phyloP scores from a whole-genome alignment of 1,140 invertebrate species.

The Thaumetopoea pityocampa region DNA sequence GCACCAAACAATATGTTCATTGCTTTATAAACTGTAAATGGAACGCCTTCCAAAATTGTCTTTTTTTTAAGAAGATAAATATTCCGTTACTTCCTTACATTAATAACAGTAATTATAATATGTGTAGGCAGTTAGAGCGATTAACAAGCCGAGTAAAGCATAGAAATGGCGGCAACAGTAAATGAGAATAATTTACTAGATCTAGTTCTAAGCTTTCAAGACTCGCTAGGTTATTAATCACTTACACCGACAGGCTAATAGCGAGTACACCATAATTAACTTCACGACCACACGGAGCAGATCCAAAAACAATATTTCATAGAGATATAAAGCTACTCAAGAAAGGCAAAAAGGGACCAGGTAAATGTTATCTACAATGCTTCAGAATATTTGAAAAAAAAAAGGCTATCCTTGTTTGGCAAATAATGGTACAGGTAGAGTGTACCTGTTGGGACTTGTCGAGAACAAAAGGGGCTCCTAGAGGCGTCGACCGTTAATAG shows the following conservation, averaged over 20 bases:
- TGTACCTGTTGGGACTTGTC: slow-evolving; percentile 51
- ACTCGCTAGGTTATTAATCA: slow-evolving; percentile 32
- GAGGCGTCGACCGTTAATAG: slow-evolving; percentile 56
- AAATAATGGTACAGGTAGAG: slow-evolving; percentile 31
- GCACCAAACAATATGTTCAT: slow-evolving; percentile 21
- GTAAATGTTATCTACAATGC: slow-evolving; percentile 50
- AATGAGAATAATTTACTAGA: slow-evolving; percentile 29
- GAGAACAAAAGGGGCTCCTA: slow-evolving; percentile 66
- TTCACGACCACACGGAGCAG: slow-evolving; percentile 15
- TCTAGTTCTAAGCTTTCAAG: slow-evolving; percentile 26
- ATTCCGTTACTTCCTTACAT: slow-evolving; percentile 7
- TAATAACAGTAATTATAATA: slow-evolving; percentile 1
- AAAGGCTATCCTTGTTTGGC: slow-evolving; percentile 34
- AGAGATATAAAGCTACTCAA: slow-evolving; percentile 11
- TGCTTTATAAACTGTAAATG: slow-evolving; percentile 1
- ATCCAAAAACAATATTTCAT: slow-evolving; percentile 24
- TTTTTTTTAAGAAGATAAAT: too few species aligned
- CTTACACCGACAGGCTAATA: slow-evolving; percentile 30
- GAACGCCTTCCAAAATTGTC: too few species aligned
- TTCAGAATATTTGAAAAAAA: slow-evolving; percentile 34
- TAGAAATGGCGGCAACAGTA: slow-evolving; percentile 23
- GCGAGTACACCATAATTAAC: slow-evolving; percentile 32
- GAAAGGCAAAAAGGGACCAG: slow-evolving; percentile 37
- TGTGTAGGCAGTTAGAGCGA: slow-evolving; percentile 19
- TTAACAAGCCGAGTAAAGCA: slow-evolving; percentile 21